A percentile compares a stretch with the other conserved stretches of the same genome.
phyloP scores from a whole-genome alignment of 2,113 vertebrate species.

The Aepyceros melampus region DNA sequence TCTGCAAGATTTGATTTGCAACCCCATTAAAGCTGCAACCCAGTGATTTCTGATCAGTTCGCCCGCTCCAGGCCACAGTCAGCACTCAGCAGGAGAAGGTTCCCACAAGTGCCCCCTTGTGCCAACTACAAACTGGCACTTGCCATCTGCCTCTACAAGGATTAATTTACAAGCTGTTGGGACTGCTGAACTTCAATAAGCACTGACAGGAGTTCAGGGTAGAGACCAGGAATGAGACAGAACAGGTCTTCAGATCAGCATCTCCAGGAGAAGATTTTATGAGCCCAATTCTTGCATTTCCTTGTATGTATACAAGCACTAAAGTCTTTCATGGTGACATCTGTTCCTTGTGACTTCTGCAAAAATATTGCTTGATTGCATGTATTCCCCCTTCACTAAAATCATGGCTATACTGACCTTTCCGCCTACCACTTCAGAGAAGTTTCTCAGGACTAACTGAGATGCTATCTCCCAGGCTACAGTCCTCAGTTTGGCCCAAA shows the following conservation, averaged over 20 bases:
- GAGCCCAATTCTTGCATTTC: background rate
- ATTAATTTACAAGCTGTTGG: background rate
- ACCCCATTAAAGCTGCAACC: background rate
- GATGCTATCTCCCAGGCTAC: background rate
- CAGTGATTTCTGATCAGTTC: background rate
- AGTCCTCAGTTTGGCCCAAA: background rate
- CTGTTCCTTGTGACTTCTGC: background rate
- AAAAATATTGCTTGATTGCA: background rate
- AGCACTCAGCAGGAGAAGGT: background rate
- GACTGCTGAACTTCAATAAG: background rate
- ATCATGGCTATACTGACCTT: background rate
- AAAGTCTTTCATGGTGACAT: background rate
- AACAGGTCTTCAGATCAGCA: background rate
- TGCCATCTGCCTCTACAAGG: background rate
- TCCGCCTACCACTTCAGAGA: background rate
- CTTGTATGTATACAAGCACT: background rate
- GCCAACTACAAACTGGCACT: background rate
- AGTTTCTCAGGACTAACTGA: background rate
- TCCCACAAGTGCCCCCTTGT: background rate
- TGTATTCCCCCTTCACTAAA: background rate
- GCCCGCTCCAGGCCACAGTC: accelerated
- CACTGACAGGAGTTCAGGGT: background rate
- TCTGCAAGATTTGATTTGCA: background rate
- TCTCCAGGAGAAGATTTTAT: background rate
- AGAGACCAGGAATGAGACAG: background rate